These are phyloP conservation scores for Tuta absoluta DNA, from an alignment of 2,888 invertebrate species.

Conservation along the genomic window DNA sequence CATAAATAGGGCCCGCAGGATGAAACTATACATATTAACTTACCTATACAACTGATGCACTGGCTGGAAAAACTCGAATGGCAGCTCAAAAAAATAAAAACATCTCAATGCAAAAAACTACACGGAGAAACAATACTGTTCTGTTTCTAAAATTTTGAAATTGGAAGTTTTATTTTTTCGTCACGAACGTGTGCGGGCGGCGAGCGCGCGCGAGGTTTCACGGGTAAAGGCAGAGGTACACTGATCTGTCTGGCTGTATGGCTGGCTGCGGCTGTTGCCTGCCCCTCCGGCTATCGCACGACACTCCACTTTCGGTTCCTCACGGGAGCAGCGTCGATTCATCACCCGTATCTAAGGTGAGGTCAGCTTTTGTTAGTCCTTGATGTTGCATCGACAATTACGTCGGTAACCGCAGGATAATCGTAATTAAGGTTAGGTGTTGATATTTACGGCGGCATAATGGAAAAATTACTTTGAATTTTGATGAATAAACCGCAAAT, in stretches of 20 bases:
- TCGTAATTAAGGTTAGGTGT: constrained; percentile 26
- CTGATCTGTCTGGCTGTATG: constrained; percentile 55
- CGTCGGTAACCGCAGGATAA: constrained; percentile 58
- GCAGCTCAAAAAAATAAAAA: constrained; percentile 45
- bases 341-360: constrained; percentile 52
- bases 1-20: constrained; percentile 22
- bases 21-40: constrained; percentile 42
- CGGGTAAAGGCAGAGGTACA: constrained; percentile 66
- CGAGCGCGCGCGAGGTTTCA: constrained; percentile 59
- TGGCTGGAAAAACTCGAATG: constrained; percentile 42
- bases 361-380: constrained; percentile 30
- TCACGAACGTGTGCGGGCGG: constrained; percentile 34
- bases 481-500: background rate
- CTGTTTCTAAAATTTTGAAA: constrained; percentile 37
- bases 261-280: constrained; percentile 37
- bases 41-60: constrained; percentile 44
- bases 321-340: constrained; percentile 71
- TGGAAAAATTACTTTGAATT: background rate
- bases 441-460: background rate
- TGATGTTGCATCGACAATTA: constrained; percentile 26
- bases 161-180: constrained; percentile 29
- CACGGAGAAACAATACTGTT: constrained; percentile 40
- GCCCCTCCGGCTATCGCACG: constrained; percentile 72
- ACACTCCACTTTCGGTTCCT: constrained; percentile 75
- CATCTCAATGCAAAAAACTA: constrained; percentile 44